Evolutionary conservation across 2,888 invertebrate genomes (phyloP), one percentile per base, ranked within the genome.

Genomic region (Lymantria dispar): DNA sequence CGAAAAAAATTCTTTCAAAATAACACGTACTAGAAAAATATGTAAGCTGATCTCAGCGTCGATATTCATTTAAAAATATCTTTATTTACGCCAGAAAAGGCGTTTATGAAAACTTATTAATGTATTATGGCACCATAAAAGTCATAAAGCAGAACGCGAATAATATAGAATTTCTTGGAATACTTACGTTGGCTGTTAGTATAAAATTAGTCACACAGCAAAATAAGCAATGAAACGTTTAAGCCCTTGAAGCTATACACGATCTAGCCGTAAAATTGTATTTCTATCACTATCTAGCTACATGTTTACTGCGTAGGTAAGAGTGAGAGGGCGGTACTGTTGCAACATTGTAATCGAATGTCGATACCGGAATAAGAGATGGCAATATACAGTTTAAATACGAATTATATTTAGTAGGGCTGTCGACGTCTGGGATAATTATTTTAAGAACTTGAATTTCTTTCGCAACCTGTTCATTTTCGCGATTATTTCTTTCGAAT

Each of bases 201-300:
- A 82, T 86, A 83, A 86, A 87, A 87, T 87, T 87, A 87, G 87
- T 87, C 83, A 76, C 76, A 80, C 73, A 62, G 72, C 84, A 86
- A 87, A 87, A 86, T 85, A 83, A 87, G 85, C 83, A 84, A 87
- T 85, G 80, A 80, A 67, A 84, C 73, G 72, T 75, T 79, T 76
- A 76, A 77, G 76, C 80, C 82, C 80, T 80, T 68, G 68, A 65
- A 76, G 80, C 79, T 76, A 80, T 84, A 78, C 85, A 78, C 79
- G 80, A 83, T 75, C 72, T 73, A 76, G 73, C 85, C 87, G 81
- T 87, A 85, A 88, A 88, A 80, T 62, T 64, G 1, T 42, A 54
- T 64, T 36, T 51, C 65, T 58, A 48, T 79, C 82, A 67, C 73
- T 62, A 52, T 82, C 77, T 48, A 48, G 42, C 74, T 37, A 13